Percentiles rank a stretch among this genome's conserved stretches.
Evolutionary conservation across 2,888 invertebrate species (phyloP).

Genomic region (Glaucopsyche alexis): DNA sequence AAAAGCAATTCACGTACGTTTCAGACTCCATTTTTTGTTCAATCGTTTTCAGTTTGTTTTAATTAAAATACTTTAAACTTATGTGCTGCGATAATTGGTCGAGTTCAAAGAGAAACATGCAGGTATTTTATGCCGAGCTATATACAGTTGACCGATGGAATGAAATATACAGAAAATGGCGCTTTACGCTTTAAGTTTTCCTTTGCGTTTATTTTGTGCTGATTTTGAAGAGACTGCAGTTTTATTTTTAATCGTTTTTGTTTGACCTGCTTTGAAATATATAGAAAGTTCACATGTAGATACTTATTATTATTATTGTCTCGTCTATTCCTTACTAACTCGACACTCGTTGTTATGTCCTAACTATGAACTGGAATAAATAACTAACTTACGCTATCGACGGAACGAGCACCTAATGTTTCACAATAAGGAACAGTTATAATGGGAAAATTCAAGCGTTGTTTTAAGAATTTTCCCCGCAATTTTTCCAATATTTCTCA

Average conservation of each 20-base stretch:
- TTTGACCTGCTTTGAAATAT: background rate
- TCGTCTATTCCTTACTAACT: no score
- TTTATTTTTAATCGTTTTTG: background rate
- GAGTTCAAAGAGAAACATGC: slow-evolving; percentile 1
- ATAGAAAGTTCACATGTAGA: background rate
- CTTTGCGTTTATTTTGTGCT: background rate
- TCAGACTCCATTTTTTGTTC: background rate
- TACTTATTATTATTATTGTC: no score
- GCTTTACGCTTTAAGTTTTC: background rate
- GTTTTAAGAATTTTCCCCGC: no score
- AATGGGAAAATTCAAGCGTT: no score
- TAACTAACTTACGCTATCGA: no score
- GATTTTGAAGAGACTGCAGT: background rate
- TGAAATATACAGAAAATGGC: background rate
- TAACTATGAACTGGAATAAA: no score
- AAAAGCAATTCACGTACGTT: slow-evolving; percentile 15
- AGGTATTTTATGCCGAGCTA: background rate
- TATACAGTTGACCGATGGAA: background rate
- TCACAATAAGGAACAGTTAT: no score
- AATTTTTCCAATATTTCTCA: no score
- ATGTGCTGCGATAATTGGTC: slow-evolving; percentile 2
- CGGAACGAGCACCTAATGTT: no score
- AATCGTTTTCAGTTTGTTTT: slow-evolving; percentile 17
- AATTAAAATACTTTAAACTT: slow-evolving; percentile 12
- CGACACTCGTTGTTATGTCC: no score